phyloP scores from a whole-genome alignment of 2,888 invertebrate species.

The Netelia inedita region DNA sequence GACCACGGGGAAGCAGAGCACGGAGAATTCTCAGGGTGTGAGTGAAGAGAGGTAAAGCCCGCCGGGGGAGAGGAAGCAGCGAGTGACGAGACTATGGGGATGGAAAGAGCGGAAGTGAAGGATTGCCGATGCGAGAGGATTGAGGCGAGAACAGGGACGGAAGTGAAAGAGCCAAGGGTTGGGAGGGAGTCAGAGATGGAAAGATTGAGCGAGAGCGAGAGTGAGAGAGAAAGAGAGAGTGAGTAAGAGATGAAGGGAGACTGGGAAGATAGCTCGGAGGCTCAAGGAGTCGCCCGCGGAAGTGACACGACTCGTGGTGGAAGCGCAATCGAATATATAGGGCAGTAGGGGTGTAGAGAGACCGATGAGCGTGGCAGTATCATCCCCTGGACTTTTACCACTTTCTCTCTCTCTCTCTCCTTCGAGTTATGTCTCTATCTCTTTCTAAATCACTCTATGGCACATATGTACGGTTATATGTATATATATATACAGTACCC shows the following conservation, averaged over 20 bases:
- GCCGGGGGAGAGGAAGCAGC: conserved; percentile 27
- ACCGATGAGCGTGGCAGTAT: conserved; percentile 50
- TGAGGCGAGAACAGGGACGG: conserved; percentile 49
- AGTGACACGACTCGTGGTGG: conserved; percentile 63
- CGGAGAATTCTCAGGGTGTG: conserved; percentile 6
- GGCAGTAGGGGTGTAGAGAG: conserved; percentile 49
- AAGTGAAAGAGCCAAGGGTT: conserved; percentile 40
- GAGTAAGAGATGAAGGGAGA: conserved; percentile 1
- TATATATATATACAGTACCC: conserved; percentile 34
- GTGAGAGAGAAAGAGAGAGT: not conserved
- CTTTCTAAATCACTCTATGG: not conserved
- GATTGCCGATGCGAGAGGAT: conserved; percentile 59
- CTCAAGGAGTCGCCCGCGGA: conserved; percentile 60
- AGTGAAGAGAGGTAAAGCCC: conserved; percentile 44
- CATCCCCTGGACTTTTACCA: conserved; percentile 50
- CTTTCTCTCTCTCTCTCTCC: not conserved
- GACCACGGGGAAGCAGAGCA: conserved; percentile 35
- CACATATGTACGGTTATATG: conserved; percentile 15
- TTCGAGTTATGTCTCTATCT: not conserved
- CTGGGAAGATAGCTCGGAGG: conserved; percentile 35
- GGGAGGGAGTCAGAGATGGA: conserved; percentile 15
- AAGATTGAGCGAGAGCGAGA: not conserved
- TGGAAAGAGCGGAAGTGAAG: conserved; percentile 61
- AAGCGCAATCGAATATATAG: conserved; percentile 64
- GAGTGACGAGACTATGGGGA: conserved; percentile 17